phyloP scores from a whole-genome alignment of 2,113 vertebrate species.

The Esox niger region DNA sequence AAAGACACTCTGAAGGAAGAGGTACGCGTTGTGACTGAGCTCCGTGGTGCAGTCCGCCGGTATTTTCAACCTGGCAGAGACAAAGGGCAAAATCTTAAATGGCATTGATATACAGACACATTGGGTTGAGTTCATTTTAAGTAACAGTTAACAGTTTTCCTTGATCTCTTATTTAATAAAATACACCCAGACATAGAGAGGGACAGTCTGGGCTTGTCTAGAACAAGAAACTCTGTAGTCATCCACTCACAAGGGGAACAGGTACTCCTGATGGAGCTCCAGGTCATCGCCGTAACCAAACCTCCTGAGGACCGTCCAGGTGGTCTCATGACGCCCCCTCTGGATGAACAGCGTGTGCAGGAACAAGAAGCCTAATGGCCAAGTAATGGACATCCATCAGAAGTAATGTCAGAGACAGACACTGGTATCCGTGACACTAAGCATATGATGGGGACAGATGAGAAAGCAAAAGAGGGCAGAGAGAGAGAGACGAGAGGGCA shows the following conservation, averaged over 20 bases:
- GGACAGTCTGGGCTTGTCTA: too few species aligned
- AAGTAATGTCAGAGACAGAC: neutral
- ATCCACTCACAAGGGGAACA: conserved; percentile 86
- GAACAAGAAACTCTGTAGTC: too few species aligned
- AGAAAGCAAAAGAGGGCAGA: neutral
- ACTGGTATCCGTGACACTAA: neutral
- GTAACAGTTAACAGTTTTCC: too few species aligned
- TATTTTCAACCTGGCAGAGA: conserved; percentile 83
- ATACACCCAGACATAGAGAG: too few species aligned
- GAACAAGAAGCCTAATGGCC: conserved; percentile 88
- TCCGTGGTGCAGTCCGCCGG: conserved; percentile 94
- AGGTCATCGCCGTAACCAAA: conserved; percentile 97
- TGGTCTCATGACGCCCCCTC: conserved; percentile 95
- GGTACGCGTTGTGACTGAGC: conserved; percentile 96
- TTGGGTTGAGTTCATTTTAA: neutral
- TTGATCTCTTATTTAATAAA: too few species aligned
- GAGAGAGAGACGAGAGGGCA: neutral
- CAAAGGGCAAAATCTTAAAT: neutral
- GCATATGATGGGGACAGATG: neutral
- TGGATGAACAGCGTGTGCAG: conserved; percentile 98
- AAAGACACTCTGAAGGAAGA: conserved; percentile 97
- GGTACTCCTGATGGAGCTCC: conserved; percentile 93
- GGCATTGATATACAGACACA: neutral
- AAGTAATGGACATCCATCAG: neutral
- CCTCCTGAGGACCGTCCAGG: conserved; percentile 93